A percentile compares a stretch with the other conserved stretches of the same genome.
phyloP scores from a whole-genome alignment of 1,140 invertebrate species.

The Psilanteris sp. region DNA sequence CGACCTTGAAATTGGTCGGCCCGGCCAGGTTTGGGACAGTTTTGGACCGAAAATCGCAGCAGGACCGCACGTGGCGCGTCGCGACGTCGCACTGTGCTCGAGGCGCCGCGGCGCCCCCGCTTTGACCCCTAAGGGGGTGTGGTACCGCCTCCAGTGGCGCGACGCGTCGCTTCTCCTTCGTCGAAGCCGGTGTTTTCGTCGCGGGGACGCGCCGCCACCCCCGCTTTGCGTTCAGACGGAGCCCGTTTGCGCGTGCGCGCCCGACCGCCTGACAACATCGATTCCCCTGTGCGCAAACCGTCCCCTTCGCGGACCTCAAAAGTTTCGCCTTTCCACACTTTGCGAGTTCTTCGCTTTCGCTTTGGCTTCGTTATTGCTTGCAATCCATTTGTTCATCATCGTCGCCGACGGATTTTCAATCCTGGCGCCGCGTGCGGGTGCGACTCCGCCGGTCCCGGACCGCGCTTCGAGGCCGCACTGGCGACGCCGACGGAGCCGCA shows the following conservation, averaged over 20 bases:
- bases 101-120: slow-evolving; percentile 73
- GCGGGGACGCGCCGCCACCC: slow-evolving; percentile 20
- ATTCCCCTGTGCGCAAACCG: slow-evolving; percentile 16
- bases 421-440: neutral
- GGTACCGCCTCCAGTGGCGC: slow-evolving; percentile 77
- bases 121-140: slow-evolving; percentile 71
- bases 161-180: slow-evolving; percentile 70
- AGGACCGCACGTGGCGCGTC: slow-evolving; percentile 79
- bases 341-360: slow-evolving; percentile 13
- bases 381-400: neutral
- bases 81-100: slow-evolving; percentile 80
- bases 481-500: no score
- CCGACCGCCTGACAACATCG: slow-evolving; percentile 5
- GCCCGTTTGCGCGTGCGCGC: slow-evolving; percentile 9
- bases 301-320: neutral
- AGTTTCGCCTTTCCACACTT: neutral
- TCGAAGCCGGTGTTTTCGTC: slow-evolving; percentile 43
- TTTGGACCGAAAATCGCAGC: slow-evolving; percentile 33
- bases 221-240: no score
- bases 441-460: no score
- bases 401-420: neutral
- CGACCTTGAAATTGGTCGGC: slow-evolving; percentile 11
- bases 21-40: neutral
- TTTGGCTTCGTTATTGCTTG: slow-evolving; percentile 4
- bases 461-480: no score